phyloP scores from a whole-genome alignment of 1,140 invertebrate species.

The Bombus confusus region DNA sequence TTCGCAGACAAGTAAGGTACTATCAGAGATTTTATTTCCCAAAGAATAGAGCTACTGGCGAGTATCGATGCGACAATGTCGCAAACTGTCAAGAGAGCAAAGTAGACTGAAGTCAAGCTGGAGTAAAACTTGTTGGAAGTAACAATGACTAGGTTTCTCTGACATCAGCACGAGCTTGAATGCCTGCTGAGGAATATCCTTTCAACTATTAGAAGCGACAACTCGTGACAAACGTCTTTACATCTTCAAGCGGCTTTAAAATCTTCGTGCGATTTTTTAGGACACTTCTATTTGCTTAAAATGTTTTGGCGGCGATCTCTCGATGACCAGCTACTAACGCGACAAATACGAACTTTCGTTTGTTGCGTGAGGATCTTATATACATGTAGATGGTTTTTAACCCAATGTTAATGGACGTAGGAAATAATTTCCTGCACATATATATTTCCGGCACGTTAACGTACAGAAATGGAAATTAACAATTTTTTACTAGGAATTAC shows the following conservation, averaged over 20 bases:
- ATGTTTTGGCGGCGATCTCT: background rate
- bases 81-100: constrained; percentile 23
- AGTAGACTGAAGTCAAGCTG: background rate
- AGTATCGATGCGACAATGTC: constrained; percentile 13
- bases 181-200: constrained; percentile 36
- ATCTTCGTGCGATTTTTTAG: constrained; percentile 24
- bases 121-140: constrained; percentile 34
- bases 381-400: too few species aligned
- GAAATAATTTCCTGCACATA: too few species aligned
- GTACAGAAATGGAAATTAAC: too few species aligned
- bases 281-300: constrained; percentile 7
- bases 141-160: constrained; percentile 24
- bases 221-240: constrained; percentile 46
- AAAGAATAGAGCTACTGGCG: too few species aligned
- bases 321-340: background rate
- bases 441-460: too few species aligned
- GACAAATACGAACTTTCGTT: too few species aligned
- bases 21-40: constrained; percentile 3
- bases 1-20: background rate
- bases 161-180: constrained; percentile 16
- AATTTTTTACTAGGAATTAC: too few species aligned
- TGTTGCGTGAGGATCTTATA: too few species aligned
- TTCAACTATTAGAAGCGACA: constrained; percentile 46
- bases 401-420: too few species aligned
- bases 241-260: constrained; percentile 25